Conservation (phyloP, 2,888 invertebrate genomes). For the Phortica okadai region DNA sequence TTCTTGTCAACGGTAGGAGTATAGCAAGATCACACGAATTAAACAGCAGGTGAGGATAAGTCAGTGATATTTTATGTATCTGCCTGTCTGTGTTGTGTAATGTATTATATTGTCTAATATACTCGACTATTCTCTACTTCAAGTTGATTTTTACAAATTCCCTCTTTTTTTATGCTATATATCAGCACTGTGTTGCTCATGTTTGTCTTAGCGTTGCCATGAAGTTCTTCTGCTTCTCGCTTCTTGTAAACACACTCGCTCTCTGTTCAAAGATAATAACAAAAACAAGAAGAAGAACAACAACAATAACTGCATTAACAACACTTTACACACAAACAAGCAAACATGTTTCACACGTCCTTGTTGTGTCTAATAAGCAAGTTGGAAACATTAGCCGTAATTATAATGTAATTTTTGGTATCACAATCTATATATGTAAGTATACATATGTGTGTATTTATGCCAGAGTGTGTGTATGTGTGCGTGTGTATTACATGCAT, state of each 20-base stretch:
- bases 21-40: no score
- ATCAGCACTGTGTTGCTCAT: background rate
- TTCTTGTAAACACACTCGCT: background rate
- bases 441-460: background rate
- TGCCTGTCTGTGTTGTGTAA: no score
- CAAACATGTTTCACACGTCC: background rate
- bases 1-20: no score
- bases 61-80: no score
- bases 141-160: background rate
- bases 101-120: no score
- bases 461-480: background rate
- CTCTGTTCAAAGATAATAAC: background rate
- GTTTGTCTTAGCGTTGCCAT: no score
- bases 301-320: background rate
- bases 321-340: background rate
- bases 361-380: conserved; percentile 29
- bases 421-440: background rate
- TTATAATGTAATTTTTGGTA: conserved; percentile 24
- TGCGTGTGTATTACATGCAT: background rate
- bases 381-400: conserved; percentile 27
- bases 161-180: background rate
- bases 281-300: conserved; percentile 5
- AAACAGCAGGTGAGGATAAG: no score
- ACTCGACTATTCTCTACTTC: background rate
- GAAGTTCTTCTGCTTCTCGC: background rate